Evolutionary conservation across 2,888 invertebrate species (phyloP).

Genomic region (Acrocyrtus sp.): DNA sequence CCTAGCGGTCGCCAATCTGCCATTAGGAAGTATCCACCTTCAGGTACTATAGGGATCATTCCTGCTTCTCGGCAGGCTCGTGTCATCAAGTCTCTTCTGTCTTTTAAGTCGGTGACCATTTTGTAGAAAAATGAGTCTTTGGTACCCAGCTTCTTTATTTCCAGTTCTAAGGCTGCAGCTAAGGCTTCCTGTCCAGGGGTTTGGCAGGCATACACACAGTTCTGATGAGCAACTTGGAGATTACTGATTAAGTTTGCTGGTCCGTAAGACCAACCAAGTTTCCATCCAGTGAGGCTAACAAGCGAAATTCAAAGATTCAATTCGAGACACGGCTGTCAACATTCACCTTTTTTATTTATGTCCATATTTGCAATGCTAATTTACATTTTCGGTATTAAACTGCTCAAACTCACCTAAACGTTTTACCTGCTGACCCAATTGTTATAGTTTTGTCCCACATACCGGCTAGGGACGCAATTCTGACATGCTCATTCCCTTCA

Average conservation of each 20-base stretch:
- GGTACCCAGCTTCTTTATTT: constrained; percentile 75
- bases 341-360: background rate
- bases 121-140: constrained; percentile 87
- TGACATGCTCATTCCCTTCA: constrained; percentile 82
- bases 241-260: constrained; percentile 69
- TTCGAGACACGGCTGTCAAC: background rate
- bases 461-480: constrained; percentile 74
- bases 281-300: constrained; percentile 72
- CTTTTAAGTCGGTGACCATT: constrained; percentile 77
- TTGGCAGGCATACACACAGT: constrained; percentile 70
- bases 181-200: constrained; percentile 77
- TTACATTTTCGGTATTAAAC: background rate
- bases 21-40: constrained; percentile 97
- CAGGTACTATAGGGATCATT: constrained; percentile 89
- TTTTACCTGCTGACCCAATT: constrained; percentile 73
- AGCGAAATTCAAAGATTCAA: too few species aligned
- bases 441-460: constrained; percentile 74
- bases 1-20: constrained; percentile 88
- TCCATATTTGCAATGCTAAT: too few species aligned
- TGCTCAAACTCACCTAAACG: constrained; percentile 62
- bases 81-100: constrained; percentile 84
- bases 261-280: constrained; percentile 72
- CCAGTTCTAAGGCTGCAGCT: constrained; percentile 88
- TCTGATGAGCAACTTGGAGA: constrained; percentile 70
- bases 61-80: constrained; percentile 81